Conservation (phyloP, 2,888 invertebrate species). For the Hydrotaea cyrtoneurina region DNA sequence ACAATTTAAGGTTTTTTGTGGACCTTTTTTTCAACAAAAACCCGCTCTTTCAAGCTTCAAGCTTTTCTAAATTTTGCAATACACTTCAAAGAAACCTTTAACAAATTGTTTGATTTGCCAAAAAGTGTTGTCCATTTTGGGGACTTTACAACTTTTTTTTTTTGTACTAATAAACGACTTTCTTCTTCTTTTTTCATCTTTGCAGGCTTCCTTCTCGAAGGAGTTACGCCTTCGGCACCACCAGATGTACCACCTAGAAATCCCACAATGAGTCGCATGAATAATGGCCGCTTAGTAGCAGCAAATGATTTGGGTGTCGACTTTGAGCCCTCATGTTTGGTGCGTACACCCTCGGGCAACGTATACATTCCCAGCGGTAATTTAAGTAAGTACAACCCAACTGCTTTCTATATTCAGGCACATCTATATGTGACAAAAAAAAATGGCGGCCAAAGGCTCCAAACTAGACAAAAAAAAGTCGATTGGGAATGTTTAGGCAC, state of each 20-base stretch:
- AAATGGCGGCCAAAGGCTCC: too few relatives aligned
- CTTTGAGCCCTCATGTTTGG: constrained; percentile 94
- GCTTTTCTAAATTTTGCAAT: too few relatives aligned
- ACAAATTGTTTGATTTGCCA: too few relatives aligned
- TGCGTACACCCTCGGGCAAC: constrained; percentile 95
- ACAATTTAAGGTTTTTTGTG: too few relatives aligned
- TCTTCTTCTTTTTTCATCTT: constrained; percentile 68
- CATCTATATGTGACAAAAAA: too few relatives aligned
- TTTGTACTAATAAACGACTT: constrained; percentile 14
- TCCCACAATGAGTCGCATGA: constrained; percentile 94
- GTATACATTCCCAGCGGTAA: constrained; percentile 95
- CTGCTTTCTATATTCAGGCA: too few relatives aligned
- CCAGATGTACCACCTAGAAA: constrained; percentile 95
- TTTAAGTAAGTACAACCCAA: constrained; percentile 82
- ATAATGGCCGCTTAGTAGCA: constrained; percentile 93
- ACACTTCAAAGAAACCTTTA: too few relatives aligned
- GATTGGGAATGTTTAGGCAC: too few relatives aligned
- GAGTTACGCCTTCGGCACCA: constrained; percentile 86
- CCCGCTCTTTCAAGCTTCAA: too few relatives aligned
- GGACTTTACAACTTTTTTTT: too few relatives aligned
- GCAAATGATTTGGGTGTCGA: constrained; percentile 88
- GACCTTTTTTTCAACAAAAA: too few relatives aligned
- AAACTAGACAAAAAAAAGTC: too few relatives aligned
- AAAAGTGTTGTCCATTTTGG: background rate
- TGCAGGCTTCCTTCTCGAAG: constrained; percentile 93